Conservation (phyloP, 2,797 vertebrate genomes). For the Parotocinclus haroldoi region DNA sequence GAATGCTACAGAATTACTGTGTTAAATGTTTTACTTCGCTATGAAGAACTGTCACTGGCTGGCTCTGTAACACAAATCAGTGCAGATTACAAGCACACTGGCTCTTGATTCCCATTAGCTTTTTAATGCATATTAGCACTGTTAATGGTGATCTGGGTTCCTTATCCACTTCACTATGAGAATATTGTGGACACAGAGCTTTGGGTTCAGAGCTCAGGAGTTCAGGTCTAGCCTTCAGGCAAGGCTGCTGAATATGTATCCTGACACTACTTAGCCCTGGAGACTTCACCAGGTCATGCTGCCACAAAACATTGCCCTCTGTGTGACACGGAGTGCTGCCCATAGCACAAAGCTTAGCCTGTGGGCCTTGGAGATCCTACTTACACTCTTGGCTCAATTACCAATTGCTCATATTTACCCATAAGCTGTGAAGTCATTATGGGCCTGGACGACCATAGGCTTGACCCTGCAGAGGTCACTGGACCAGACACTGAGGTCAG, state of each 20-base stretch:
- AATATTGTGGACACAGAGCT: slow-evolving; percentile 52
- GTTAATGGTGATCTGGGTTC: slow-evolving; percentile 9
- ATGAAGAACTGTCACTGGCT: too few species aligned
- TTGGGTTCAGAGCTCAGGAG: slow-evolving; percentile 52
- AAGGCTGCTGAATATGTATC: slow-evolving; percentile 66
- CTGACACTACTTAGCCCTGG: slow-evolving; percentile 80
- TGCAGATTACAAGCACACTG: slow-evolving; percentile 53
- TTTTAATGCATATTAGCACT: slow-evolving; percentile 18
- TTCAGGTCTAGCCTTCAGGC: slow-evolving; percentile 66
- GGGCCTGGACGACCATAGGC: slow-evolving; percentile 33
- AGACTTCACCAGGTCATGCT: slow-evolving; percentile 72
- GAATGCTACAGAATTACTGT: too few species aligned
- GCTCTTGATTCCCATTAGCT: slow-evolving; percentile 21
- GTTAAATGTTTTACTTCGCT: too few species aligned
- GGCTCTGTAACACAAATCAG: slow-evolving; percentile 32
- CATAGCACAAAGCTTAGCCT: slow-evolving; percentile 67
- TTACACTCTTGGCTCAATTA: slow-evolving; percentile 63
- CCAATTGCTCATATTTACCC: slow-evolving; percentile 54
- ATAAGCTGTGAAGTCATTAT: slow-evolving; percentile 63
- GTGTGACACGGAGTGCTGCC: slow-evolving; percentile 55
- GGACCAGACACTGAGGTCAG: slow-evolving; percentile 44
- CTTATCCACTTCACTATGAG: slow-evolving; percentile 20
- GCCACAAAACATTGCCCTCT: slow-evolving; percentile 74
- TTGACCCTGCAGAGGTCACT: slow-evolving; percentile 45
- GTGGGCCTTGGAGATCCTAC: slow-evolving; percentile 62